Base-by-base conservation (phyloP, 2,888 invertebrate genomes). In the Oxystoma pomonae region DNA sequence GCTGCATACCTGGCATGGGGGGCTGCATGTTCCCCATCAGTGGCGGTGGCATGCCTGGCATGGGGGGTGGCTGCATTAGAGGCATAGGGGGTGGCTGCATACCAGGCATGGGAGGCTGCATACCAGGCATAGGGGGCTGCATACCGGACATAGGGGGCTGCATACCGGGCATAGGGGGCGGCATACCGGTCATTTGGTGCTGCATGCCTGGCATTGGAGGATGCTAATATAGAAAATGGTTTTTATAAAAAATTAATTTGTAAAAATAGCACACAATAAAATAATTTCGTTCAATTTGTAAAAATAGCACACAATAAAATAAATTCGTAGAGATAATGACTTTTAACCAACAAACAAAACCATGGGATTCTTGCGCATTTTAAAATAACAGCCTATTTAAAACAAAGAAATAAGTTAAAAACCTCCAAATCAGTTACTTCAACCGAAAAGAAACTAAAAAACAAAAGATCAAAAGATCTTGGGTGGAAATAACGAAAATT, bases 51-150 rank as follows among this genome's bases (percentile, higher is more conserved):
- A 64, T 20, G 19, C 21, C 58, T 58, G 62, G 64, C 19, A 52
- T 57, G 22, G 59, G 60, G 20, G 59, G 51, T 35, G 3, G 35
- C 12, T 35, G 35, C 35, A n/a, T n/a, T n/a, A n/a, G n/a, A n/a
- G n/a, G n/a, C n/a, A n/a, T n/a, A n/a, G n/a, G n/a, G n/a, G n/a
- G n/a, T n/a, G n/a, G n/a, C n/a, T n/a, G n/a, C n/a, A n/a, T n/a
- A 57, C 21, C 58, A 17, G 63, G 62, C 9, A 62, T 61, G 7
- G 66, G 64, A 5, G 63, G 64, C 51, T 68, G 59, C 52, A 63
- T 50, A 16, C 63, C 64, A 18, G 66, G 66, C 35, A 63, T 22
- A 16, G 17, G 20, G 5, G 63, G 22, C 16, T 55, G 60, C 19
- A 58, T 20, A 19, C 20, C 51, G 49, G 56, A 60, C 52, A n/a